Evolutionary conservation across 1,140 invertebrate genomes (phyloP).

Genomic region (Drosophila murphyi): DNA sequence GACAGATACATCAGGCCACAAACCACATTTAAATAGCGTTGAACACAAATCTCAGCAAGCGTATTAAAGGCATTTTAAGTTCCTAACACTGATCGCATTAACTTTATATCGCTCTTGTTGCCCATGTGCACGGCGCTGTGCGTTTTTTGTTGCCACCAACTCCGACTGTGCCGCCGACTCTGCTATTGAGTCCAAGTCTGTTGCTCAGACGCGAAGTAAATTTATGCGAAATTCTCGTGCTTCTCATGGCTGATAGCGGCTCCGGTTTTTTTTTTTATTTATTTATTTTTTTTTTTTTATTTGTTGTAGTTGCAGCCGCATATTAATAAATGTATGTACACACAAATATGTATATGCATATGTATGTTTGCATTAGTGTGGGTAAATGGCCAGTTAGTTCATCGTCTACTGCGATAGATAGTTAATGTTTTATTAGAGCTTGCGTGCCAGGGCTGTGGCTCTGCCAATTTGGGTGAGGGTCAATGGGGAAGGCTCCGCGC

Average conservation of each 20-base stretch:
- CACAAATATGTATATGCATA: constrained; percentile 11
- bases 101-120: constrained; percentile 36
- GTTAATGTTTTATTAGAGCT: constrained; percentile 33
- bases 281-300: constrained; percentile 5
- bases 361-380: constrained; percentile 21
- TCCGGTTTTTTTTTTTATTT: constrained; percentile 7
- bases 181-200: background rate
- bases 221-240: constrained; percentile 73
- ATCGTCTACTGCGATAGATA: constrained; percentile 25
- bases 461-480: constrained; percentile 46
- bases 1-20: constrained; percentile 3
- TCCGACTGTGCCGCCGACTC: background rate
- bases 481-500: constrained; percentile 36
- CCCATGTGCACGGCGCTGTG: constrained; percentile 20
- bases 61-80: constrained; percentile 6
- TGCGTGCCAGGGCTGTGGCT: constrained; percentile 39
- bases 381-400: constrained; percentile 43
- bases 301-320: constrained; percentile 18
- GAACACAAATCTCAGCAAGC: background rate
- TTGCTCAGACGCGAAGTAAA: constrained; percentile 39
- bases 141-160: background rate
- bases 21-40: background rate
- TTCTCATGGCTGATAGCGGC: constrained; percentile 51
- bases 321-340: constrained; percentile 29
- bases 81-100: constrained; percentile 42